Conservation (phyloP, 2,888 invertebrate species). For the Drepana falcataria region DNA sequence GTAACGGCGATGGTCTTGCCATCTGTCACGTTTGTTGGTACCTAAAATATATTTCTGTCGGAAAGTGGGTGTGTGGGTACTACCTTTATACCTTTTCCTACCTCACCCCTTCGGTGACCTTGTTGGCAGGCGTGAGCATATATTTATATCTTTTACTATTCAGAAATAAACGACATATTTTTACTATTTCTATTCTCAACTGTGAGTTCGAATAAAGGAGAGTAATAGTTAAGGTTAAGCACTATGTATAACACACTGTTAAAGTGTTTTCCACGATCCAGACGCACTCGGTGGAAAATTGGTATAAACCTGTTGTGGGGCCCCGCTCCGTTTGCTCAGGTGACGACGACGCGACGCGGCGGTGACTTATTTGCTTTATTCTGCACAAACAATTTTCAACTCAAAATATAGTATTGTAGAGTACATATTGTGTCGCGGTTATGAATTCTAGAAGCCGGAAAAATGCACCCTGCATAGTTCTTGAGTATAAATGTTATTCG, state of each 20-base stretch:
- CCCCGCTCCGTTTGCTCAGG: slow-evolving; percentile 59
- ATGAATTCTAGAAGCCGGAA: slow-evolving; percentile 48
- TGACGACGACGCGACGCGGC: slow-evolving; percentile 52
- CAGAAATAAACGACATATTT: too few species aligned
- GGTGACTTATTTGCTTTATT: slow-evolving; percentile 53
- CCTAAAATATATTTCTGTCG: too few species aligned
- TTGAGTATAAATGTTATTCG: slow-evolving; percentile 61
- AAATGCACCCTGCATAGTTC: slow-evolving; percentile 59
- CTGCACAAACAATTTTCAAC: slow-evolving; percentile 26
- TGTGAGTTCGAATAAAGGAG: too few species aligned
- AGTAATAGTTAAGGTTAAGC: background rate
- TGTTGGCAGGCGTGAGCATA: too few species aligned
- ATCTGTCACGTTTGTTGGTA: too few species aligned
- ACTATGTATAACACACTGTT: slow-evolving; percentile 25
- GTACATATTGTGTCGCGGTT: slow-evolving; percentile 25
- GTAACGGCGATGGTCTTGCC: too few species aligned
- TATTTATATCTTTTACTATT: too few species aligned
- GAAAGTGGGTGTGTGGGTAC: too few species aligned
- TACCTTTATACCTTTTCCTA: too few species aligned
- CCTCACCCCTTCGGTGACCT: too few species aligned
- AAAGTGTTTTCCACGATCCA: slow-evolving; percentile 67
- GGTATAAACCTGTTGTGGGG: slow-evolving; percentile 73
- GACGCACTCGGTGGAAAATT: slow-evolving; percentile 74
- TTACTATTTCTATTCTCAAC: too few species aligned
- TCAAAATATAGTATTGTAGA: slow-evolving; percentile 23